phyloP scores from a whole-genome alignment of 1,140 invertebrate genomes.

The Drosophila tani region DNA sequence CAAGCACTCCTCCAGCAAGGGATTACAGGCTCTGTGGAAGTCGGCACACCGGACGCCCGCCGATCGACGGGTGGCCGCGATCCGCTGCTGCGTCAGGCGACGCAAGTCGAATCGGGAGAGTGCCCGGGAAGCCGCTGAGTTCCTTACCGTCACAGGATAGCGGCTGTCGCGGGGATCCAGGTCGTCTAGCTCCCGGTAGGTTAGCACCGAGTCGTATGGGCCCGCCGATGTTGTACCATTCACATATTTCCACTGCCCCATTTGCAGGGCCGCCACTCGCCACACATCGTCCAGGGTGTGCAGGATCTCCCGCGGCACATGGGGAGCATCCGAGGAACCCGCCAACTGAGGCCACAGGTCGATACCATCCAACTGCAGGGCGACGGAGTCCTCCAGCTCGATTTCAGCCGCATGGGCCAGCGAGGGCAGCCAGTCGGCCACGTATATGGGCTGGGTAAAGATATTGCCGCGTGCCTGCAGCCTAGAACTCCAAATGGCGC shows the following conservation, averaged over 20 bases:
- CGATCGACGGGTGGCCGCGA: constrained; percentile 83
- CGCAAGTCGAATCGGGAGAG: constrained; percentile 52
- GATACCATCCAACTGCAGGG: constrained; percentile 88
- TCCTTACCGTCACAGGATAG: constrained; percentile 85
- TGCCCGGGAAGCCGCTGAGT: constrained; percentile 80
- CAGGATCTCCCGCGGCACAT: constrained; percentile 87
- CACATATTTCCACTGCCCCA: constrained; percentile 91
- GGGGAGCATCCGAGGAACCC: constrained; percentile 71
- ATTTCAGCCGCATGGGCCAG: constrained; percentile 87
- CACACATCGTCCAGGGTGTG: constrained; percentile 90
- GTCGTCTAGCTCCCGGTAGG: constrained; percentile 54
- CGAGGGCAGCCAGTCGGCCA: constrained; percentile 95
- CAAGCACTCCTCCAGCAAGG: constrained; percentile 88
- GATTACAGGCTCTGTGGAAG: constrained; percentile 76
- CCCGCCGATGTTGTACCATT: constrained; percentile 87
- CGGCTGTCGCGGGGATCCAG: constrained; percentile 76
- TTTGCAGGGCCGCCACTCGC: constrained; percentile 87
- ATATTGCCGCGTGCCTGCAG: constrained; percentile 86
- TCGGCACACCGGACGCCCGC: constrained; percentile 84
- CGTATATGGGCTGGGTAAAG: constrained; percentile 91
- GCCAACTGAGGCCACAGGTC: constrained; percentile 89
- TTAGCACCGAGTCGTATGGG: constrained; percentile 86
- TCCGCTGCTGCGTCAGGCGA: constrained; percentile 53
- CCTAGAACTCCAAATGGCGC: constrained; percentile 91
- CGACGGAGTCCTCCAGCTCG: constrained; percentile 78